These are phyloP conservation scores for Heterotis niloticus DNA, from an alignment of 2,113 vertebrate genomes.

Conservation along the genomic window DNA sequence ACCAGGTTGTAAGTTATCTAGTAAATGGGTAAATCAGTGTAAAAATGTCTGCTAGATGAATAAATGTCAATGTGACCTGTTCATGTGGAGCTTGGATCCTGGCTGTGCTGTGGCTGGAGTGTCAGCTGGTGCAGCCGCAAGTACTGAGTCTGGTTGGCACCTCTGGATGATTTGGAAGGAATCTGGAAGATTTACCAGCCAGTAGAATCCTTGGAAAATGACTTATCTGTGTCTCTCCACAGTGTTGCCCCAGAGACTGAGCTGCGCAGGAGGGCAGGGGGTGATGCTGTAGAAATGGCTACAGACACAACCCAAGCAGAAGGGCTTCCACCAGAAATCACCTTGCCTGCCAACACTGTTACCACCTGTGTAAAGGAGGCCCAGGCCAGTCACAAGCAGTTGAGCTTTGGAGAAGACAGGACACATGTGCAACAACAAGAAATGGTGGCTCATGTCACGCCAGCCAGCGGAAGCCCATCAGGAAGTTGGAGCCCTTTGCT, in stretches of 20 bases:
- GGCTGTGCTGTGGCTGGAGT: not conserved
- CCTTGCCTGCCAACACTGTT: constrained; percentile 11
- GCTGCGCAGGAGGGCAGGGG: constrained; percentile 43
- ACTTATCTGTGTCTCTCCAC: not conserved
- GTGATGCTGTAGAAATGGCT: not conserved
- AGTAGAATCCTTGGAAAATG: not conserved
- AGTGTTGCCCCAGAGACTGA: constrained; percentile 46
- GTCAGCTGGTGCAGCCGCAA: not conserved
- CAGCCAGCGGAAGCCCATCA: fast-evolving
- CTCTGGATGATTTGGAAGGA: not conserved
- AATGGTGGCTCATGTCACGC: constrained; percentile 28
- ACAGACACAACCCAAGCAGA: not conserved
- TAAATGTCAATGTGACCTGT: not conserved
- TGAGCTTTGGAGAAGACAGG: constrained; percentile 42
- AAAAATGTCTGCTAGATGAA: not conserved
- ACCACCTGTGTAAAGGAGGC: not conserved
- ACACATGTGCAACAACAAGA: constrained; percentile 46
- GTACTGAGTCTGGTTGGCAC: not conserved
- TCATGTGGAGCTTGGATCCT: not conserved
- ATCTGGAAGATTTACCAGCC: not conserved
- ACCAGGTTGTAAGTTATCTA: not conserved
- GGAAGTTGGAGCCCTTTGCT: constrained; percentile 78
- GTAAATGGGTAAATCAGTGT: not conserved
- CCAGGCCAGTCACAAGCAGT: constrained; percentile 32
- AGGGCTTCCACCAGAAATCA: too few relatives aligned